A percentile compares a stretch with the other conserved stretches of the same genome.
Evolutionary conservation across 2,113 vertebrate genomes (phyloP).

Genomic region (Ptilonorhynchus violaceus): DNA sequence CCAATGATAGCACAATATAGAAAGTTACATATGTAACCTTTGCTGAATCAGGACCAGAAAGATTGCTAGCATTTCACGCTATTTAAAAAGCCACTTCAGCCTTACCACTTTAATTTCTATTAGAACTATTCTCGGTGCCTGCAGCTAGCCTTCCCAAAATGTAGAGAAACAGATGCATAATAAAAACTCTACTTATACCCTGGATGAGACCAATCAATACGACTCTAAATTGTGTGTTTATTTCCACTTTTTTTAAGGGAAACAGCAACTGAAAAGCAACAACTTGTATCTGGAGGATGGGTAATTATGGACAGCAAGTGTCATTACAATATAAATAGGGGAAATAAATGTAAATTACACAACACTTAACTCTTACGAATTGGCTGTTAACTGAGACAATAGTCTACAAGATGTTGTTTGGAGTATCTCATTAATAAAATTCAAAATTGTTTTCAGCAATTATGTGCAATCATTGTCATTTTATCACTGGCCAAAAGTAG

Average conservation of each 20-base stretch:
- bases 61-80: neutral
- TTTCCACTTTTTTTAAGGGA: slow-evolving; percentile 1
- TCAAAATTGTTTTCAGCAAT: slow-evolving; percentile 73
- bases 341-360: slow-evolving; percentile 53
- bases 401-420: slow-evolving; percentile 59
- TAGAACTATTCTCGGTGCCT: neutral
- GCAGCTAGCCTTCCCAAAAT: neutral
- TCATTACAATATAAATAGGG: slow-evolving; percentile 1
- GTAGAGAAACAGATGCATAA: neutral
- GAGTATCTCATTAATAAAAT: slow-evolving; percentile 75
- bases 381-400: slow-evolving; percentile 62
- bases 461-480: slow-evolving; percentile 66
- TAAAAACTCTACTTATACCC: neutral
- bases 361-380: slow-evolving; percentile 44
- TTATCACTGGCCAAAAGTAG: slow-evolving; percentile 65
- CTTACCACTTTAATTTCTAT: neutral
- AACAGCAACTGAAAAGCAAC: slow-evolving; percentile 35
- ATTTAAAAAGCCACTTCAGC: neutral
- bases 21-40: neutral
- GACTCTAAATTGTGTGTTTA: neutral
- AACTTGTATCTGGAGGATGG: slow-evolving; percentile 34
- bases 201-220: neutral
- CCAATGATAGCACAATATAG: neutral
- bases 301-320: slow-evolving; percentile 48
- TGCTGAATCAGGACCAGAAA: neutral